These are phyloP conservation scores for Enteromius thamalakanensis DNA, from an alignment of 2,797 vertebrate species.

Conservation along the genomic window DNA sequence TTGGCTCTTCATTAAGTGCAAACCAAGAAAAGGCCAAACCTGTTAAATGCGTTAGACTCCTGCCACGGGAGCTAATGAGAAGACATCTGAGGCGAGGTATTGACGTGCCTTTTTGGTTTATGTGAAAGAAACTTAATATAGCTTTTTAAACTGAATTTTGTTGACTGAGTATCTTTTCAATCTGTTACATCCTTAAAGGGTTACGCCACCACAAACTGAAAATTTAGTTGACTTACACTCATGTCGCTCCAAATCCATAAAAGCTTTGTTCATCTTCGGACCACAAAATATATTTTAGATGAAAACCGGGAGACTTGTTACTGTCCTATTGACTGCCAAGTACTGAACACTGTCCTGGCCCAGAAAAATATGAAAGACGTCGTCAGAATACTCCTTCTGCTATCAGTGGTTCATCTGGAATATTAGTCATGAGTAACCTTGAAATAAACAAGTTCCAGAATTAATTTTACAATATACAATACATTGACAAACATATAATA, in stretches of 20 bases:
- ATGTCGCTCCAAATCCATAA: too few relatives aligned
- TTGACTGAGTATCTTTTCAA: background rate
- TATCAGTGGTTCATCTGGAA: too few relatives aligned
- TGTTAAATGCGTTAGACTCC: constrained; percentile 27
- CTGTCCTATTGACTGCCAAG: too few relatives aligned
- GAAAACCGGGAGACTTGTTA: too few relatives aligned
- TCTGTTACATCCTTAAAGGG: background rate
- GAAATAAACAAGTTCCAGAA: background rate
- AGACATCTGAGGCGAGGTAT: constrained; percentile 2
- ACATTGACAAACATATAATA: background rate
- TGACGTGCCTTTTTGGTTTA: constrained; percentile 3
- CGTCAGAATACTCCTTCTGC: too few relatives aligned
- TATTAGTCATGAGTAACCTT: background rate
- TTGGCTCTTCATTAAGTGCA: constrained; percentile 10
- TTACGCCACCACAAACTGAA: too few relatives aligned
- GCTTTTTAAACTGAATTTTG: background rate
- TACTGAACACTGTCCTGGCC: too few relatives aligned
- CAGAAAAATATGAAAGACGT: too few relatives aligned
- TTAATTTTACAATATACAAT: background rate
- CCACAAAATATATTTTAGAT: background rate
- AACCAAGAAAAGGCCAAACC: background rate
- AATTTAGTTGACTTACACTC: too few relatives aligned
- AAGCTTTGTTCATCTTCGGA: too few relatives aligned
- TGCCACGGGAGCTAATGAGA: constrained; percentile 22
- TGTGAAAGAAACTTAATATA: background rate